Conservation (phyloP, 2,113 vertebrate species). For the Sceloporus tristichus region DNA sequence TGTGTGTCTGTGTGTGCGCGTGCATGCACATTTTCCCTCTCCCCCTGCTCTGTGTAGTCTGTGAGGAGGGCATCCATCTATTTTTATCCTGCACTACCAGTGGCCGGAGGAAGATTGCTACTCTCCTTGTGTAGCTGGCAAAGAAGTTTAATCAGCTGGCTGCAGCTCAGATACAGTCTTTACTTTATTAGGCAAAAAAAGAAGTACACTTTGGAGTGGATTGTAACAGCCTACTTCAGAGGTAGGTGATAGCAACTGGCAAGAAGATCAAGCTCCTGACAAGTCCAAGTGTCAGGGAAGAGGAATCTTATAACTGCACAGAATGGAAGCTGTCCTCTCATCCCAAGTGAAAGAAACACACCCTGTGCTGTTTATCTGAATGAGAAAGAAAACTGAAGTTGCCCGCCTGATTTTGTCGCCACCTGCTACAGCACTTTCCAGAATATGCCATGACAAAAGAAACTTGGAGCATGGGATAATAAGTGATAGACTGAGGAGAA, state of each 20-base stretch:
- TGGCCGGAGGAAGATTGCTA: constrained; percentile 51
- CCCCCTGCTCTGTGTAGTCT: constrained; percentile 54
- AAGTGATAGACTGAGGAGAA: background rate
- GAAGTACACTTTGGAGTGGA: constrained; percentile 56
- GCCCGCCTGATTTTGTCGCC: background rate
- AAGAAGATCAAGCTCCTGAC: constrained; percentile 30
- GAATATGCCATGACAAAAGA: constrained; percentile 42
- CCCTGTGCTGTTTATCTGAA: constrained; percentile 18
- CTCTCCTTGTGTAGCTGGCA: constrained; percentile 40
- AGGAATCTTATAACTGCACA: constrained; percentile 66
- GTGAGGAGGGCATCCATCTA: constrained; percentile 61
- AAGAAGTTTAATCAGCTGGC: constrained; percentile 55
- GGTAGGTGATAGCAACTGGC: constrained; percentile 60
- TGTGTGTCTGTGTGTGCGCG: background rate
- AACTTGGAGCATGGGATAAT: constrained; percentile 6
- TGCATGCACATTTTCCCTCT: background rate
- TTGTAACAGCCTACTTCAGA: constrained; percentile 31
- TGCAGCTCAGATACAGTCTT: constrained; percentile 27
- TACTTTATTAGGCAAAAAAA: constrained; percentile 70
- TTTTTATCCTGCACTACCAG: constrained; percentile 78
- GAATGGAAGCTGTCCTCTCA: constrained; percentile 75
- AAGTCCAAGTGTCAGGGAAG: constrained; percentile 49
- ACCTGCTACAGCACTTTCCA: constrained; percentile 36
- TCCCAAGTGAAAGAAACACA: constrained; percentile 61
- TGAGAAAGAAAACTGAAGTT: constrained; percentile 28